Evolutionary conservation across 2,797 vertebrate species (phyloP), one percentile per base, ranked within the genome.

Genomic region (Cuculus canorus): DNA sequence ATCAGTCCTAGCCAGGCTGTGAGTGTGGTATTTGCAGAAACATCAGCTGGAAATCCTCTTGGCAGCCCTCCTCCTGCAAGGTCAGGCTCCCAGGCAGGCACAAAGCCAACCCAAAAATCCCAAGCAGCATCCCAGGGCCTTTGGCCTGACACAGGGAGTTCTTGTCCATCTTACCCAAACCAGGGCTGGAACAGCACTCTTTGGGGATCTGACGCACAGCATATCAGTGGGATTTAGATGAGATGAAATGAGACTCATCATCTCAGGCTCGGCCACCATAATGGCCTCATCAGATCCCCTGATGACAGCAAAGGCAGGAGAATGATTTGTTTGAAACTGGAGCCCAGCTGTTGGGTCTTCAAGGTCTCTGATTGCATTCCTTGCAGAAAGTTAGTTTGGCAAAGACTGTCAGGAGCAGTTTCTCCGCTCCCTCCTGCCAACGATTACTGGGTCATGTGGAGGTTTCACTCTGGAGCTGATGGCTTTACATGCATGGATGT

Each of bases 401-500:
- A 72, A 72, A 91, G 70, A 35, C 77, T 90, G 35, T 68, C 81
- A 75, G 61, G 87, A 90, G 78, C 1, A 5, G 85, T 88, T 83
- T 92, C 77, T 90, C 65, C 6, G 7, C 60, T 92, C 72, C 79
- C 81, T 77, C 81, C 72, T 82, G 88, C 88, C 88, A 89, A 41
- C 27, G 73, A 93, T 95, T 90, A 90, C 77, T 77, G 91, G 94
- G 95, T 93, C 94, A 96, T 93, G 88, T 32, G 10, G 88, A 93
- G 94, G 86, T 93, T 96, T 95, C 59, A 41, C 76, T 95, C 78
- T 0, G 0, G 82, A 95, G 91, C 59, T 86, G 84, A 94, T 72
- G 92, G 89, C 70, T 96, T 96, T 96, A 84, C 88, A 94, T 94
- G 92, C 93, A 93, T 92, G 94, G 95, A 95, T 96, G 94, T 96